Conservation (phyloP, 2,797 vertebrate species). For the Balearica regulorum region DNA sequence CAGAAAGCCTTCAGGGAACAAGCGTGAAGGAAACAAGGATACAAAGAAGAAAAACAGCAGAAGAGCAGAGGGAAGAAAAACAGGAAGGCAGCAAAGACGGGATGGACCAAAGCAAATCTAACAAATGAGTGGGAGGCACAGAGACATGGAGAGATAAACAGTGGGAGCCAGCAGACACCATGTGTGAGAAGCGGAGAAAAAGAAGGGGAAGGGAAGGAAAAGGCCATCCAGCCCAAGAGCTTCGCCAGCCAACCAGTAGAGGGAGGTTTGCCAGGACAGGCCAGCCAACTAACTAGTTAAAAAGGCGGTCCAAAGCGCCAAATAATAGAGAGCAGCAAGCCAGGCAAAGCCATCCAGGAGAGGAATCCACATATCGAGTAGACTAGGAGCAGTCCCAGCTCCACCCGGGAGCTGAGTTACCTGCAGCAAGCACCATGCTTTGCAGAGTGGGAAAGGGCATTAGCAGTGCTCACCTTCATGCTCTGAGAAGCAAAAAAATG, state of each 20-base stretch:
- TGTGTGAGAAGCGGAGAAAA: conserved; percentile 14
- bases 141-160: conserved; percentile 47
- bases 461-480: background rate
- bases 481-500: background rate
- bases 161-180: conserved; percentile 49
- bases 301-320: background rate
- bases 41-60: conserved; percentile 28
- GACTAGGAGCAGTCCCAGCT: background rate
- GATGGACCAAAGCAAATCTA: conserved; percentile 52
- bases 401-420: background rate
- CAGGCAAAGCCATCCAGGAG: background rate
- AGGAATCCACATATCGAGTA: fast-evolving
- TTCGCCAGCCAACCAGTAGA: background rate
- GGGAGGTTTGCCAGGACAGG: background rate
- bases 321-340: background rate
- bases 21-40: conserved; percentile 20
- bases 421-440: background rate
- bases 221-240: background rate
- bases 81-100: conserved; percentile 22
- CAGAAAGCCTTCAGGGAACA: conserved; percentile 25
- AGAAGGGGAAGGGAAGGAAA: background rate
- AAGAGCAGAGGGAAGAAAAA: conserved; percentile 21
- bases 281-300: background rate
- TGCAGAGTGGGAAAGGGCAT: fast-evolving
- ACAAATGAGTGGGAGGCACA: conserved; percentile 40